These are phyloP conservation scores for Chymomyza caudatula DNA, from an alignment of 2,888 invertebrate species.

Conservation along the genomic window DNA sequence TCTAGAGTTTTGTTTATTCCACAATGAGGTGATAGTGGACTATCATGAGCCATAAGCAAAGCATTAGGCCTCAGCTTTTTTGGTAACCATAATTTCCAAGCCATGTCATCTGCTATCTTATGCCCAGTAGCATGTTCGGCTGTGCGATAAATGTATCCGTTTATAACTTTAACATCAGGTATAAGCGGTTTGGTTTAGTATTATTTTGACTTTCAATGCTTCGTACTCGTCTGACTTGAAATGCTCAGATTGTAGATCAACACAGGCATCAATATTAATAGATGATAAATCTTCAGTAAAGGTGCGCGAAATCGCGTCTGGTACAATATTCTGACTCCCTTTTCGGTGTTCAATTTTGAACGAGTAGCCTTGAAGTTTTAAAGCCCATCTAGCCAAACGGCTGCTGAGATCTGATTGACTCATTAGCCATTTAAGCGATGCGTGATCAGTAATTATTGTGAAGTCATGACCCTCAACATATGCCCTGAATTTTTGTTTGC, in stretches of 20 bases:
- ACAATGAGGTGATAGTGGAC: background rate
- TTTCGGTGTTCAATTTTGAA: constrained; percentile 44
- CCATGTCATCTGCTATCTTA: background rate
- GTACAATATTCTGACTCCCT: constrained; percentile 48
- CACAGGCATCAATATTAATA: background rate
- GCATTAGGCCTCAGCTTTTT: background rate
- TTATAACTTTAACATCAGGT: constrained; percentile 25
- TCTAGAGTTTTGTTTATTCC: constrained; percentile 1
- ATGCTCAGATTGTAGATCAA: constrained; percentile 19
- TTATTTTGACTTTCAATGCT: constrained; percentile 8
- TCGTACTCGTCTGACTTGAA: constrained; percentile 24
- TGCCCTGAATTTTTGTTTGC: constrained; percentile 20
- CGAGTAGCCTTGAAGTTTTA: constrained; percentile 47
- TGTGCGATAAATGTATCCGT: constrained; percentile 18
- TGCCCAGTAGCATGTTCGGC: constrained; percentile 13
- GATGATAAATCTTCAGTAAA: constrained; percentile 7
- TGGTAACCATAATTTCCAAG: constrained; percentile 42
- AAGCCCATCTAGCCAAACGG: constrained; percentile 50
- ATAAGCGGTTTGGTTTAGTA: constrained; percentile 2
- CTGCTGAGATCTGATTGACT: constrained; percentile 52
- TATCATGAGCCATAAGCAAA: background rate
- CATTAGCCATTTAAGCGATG: constrained; percentile 53
- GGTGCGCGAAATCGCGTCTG: constrained; percentile 52
- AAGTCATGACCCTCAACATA: constrained; percentile 33
- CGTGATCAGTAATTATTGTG: constrained; percentile 47